A percentile compares a stretch with the other conserved stretches of the same genome.
Evolutionary conservation across 2,113 vertebrate species (phyloP).

Genomic region (Mystacornis crossleyi): DNA sequence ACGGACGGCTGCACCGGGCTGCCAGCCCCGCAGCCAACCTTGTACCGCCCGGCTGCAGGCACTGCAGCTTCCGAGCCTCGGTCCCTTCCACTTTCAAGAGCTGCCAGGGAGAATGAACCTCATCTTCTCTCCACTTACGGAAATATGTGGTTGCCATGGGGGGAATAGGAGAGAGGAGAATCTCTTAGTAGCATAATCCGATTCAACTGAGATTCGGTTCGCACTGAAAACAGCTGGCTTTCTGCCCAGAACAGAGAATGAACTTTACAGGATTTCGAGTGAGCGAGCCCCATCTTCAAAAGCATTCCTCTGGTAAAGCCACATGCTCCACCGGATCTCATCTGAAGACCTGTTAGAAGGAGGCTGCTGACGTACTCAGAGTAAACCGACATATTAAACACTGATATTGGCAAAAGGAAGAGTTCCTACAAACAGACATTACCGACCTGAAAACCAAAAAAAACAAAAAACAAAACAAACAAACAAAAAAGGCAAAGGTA

Average conservation of each 20-base stretch:
- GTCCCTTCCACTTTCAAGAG: not conserved
- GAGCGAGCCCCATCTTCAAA: slow-evolving; percentile 33
- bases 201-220: not conserved
- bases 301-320: slow-evolving; percentile 43
- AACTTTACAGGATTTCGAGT: slow-evolving; percentile 39
- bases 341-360: not conserved
- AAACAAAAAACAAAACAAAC: too few relatives aligned
- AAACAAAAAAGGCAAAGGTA: not conserved
- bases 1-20: accelerated
- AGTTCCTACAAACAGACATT: not conserved
- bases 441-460: not conserved
- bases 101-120: not conserved
- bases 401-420: not conserved
- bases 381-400: not conserved
- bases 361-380: not conserved
- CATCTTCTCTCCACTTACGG: not conserved
- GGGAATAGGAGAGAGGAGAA: not conserved
- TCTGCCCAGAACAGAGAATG: slow-evolving; percentile 35
- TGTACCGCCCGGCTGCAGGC: accelerated
- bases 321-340: not conserved
- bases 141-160: slow-evolving; percentile 34
- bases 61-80: not conserved
- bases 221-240: slow-evolving; percentile 19
- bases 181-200: slow-evolving; percentile 2
- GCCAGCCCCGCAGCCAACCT: not conserved